Percentiles rank a stretch among this genome's conserved stretches.
These are phyloP conservation scores for Hippoglossus stenolepis DNA, from an alignment of 2,113 vertebrate species.

Conservation along the genomic window DNA sequence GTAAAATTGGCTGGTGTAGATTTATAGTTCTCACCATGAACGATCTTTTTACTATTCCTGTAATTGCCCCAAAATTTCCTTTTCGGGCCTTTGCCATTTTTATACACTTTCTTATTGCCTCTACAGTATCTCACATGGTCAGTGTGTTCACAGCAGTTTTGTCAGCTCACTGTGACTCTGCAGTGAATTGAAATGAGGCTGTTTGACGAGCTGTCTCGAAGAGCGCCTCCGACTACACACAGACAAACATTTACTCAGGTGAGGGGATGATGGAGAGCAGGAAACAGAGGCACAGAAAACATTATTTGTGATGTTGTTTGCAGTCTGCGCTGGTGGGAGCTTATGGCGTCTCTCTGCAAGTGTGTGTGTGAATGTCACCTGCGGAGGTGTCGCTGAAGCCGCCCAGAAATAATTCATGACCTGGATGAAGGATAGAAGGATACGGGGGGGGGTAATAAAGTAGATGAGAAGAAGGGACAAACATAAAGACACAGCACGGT, in stretches of 20 bases:
- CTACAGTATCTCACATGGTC: neutral
- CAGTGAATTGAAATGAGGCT: slow-evolving; percentile 33
- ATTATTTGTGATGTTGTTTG: slow-evolving; percentile 49
- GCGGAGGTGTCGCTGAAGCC: slow-evolving; percentile 33
- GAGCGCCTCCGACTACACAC: slow-evolving; percentile 16
- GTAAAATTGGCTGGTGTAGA: neutral
- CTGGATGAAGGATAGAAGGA: slow-evolving; percentile 38
- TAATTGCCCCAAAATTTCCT: neutral
- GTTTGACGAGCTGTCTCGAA: slow-evolving; percentile 34
- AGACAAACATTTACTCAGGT: slow-evolving; percentile 57
- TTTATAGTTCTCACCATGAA: neutral
- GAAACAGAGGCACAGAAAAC: slow-evolving; percentile 24
- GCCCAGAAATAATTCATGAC: slow-evolving; percentile 62
- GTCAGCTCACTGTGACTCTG: slow-evolving; percentile 17
- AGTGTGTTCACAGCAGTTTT: neutral
- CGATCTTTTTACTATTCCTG: neutral
- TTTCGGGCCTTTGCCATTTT: neutral
- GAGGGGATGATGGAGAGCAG: slow-evolving; percentile 24
- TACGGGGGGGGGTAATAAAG: neutral
- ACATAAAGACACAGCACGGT: neutral
- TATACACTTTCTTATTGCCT: neutral
- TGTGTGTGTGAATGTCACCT: slow-evolving; percentile 45
- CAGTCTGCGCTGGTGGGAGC: slow-evolving; percentile 6
- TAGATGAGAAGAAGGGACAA: too few species aligned
- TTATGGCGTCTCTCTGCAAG: slow-evolving; percentile 6